phyloP scores from a whole-genome alignment of 2,113 vertebrate species.

The Podarcis cretensis region DNA sequence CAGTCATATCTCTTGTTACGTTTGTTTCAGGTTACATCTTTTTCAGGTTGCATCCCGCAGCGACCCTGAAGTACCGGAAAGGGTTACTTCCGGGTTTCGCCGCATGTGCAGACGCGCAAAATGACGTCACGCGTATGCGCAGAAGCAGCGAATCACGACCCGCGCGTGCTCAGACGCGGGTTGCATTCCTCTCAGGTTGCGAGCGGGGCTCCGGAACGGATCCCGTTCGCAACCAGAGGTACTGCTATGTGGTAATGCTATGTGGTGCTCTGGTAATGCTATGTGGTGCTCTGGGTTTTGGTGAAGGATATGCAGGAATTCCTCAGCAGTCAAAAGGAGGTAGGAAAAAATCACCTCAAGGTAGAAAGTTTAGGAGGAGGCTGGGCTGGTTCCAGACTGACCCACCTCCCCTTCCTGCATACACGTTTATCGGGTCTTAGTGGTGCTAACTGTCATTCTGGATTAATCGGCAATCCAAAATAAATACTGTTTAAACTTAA shows the following conservation, averaged over 20 bases:
- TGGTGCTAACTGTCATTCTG: conserved; percentile 17
- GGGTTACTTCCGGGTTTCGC: no score
- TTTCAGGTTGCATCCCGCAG: no score
- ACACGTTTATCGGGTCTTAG: neutral
- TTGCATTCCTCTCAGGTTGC: no score
- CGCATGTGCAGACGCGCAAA: no score
- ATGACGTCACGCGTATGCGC: no score
- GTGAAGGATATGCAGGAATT: neutral
- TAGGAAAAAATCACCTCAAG: neutral
- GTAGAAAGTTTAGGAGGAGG: neutral
- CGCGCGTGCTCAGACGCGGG: accelerated
- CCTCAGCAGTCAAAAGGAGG: neutral
- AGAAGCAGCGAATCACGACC: no score
- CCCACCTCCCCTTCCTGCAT: neutral
- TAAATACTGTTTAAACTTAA: neutral
- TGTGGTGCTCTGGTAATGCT: neutral
- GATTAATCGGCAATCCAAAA: neutral
- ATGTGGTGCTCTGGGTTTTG: neutral
- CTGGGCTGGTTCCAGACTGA: neutral
- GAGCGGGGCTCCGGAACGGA: no score
- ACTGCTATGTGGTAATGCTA: neutral
- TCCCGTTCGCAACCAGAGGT: no score
- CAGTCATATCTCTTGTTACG: no score
- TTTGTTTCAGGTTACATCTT: no score
- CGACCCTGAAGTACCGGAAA: no score